phyloP scores from a whole-genome alignment of 2,888 invertebrate species.

The Rhingia campestris region DNA sequence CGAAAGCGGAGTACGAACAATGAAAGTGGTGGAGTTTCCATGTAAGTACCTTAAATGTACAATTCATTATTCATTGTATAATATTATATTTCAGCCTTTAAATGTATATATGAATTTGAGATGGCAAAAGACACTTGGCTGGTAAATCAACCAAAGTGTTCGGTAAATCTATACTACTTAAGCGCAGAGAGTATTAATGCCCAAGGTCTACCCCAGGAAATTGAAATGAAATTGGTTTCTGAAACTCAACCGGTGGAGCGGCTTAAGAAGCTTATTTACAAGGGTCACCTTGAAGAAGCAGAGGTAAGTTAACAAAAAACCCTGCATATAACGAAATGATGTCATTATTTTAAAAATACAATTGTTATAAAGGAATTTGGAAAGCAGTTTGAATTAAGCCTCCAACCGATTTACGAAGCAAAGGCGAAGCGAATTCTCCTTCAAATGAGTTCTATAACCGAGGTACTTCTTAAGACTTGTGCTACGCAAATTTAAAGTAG shows the following conservation, averaged over 20 bases:
- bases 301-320: slow-evolving; percentile 77
- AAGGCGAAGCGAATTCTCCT: slow-evolving; percentile 79
- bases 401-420: slow-evolving; percentile 82
- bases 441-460: slow-evolving; percentile 77
- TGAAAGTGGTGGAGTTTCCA: slow-evolving; percentile 81
- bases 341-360: neutral
- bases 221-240: slow-evolving; percentile 81
- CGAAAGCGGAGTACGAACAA: slow-evolving; percentile 74
- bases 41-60: slow-evolving; percentile 75
- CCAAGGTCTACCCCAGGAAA: slow-evolving; percentile 77
- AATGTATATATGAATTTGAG: slow-evolving; percentile 79
- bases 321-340: no score
- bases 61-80: neutral
- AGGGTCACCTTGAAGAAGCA: slow-evolving; percentile 81
- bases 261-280: slow-evolving; percentile 81
- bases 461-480: slow-evolving; percentile 72
- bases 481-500: neutral
- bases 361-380: slow-evolving; percentile 79
- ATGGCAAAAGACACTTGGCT: slow-evolving; percentile 80
- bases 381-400: slow-evolving; percentile 80
- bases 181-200: slow-evolving; percentile 76
- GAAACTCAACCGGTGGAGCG: slow-evolving; percentile 82
- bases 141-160: slow-evolving; percentile 80
- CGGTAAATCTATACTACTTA: slow-evolving; percentile 81
- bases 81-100: slow-evolving; percentile 77